phyloP scores from a whole-genome alignment of 2,888 invertebrate genomes.

The Apantesis nais region DNA sequence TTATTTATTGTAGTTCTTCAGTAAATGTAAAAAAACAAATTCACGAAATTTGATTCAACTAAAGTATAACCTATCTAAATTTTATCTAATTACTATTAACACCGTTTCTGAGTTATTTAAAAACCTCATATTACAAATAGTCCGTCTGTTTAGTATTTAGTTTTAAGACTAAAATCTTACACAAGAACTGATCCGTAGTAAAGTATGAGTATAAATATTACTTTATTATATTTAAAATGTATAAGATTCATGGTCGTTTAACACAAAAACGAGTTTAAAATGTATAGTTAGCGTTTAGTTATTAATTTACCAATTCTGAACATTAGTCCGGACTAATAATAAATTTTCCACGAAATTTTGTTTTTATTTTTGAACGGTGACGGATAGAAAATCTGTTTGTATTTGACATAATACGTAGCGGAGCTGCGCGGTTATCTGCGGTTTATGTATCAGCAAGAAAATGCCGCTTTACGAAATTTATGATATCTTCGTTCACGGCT shows the following conservation, averaged over 20 bases:
- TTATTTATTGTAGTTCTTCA: not conserved
- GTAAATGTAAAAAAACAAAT: not conserved
- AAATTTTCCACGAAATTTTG: not conserved
- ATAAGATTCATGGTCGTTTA: not conserved
- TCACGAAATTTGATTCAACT: no score
- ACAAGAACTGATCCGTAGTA: not conserved
- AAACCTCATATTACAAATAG: not conserved
- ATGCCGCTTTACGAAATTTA: constrained; percentile 27
- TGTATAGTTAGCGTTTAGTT: not conserved
- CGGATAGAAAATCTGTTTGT: constrained; percentile 16
- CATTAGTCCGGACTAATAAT: not conserved
- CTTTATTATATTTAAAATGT: no score
- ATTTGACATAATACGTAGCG: constrained; percentile 12
- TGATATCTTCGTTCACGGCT: constrained; percentile 22
- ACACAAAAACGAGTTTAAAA: not conserved
- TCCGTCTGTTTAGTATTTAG: not conserved
- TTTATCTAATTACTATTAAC: no score
- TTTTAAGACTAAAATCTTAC: not conserved
- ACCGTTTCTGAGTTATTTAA: no score
- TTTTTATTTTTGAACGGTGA: constrained; percentile 11
- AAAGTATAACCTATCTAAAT: no score
- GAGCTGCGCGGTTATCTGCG: not conserved
- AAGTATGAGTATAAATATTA: no score
- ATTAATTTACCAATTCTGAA: not conserved
- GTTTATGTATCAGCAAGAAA: constrained; percentile 3